Evolutionary conservation across 2,113 vertebrate species (phyloP), one percentile per base, ranked within the genome.

Genomic region (Corvus cornix): DNA sequence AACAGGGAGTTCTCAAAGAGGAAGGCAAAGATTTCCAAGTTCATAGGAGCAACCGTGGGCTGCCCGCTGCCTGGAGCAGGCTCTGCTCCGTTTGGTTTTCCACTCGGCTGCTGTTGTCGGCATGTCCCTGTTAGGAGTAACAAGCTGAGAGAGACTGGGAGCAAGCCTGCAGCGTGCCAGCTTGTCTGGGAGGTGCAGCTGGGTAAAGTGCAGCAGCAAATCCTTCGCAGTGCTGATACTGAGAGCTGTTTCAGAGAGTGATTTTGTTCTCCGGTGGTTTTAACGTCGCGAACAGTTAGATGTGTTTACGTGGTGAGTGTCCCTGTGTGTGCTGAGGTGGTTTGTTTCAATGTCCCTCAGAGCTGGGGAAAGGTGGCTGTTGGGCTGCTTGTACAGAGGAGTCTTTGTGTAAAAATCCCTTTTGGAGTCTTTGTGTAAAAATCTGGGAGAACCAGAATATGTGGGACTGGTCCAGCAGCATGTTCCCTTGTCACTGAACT

Each of bases 101-200:
- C 0, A 2, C 68, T 81, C 0, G 0, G 27, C 48, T 84, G 60
- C 53, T 83, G 51, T 84, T 13, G 10, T 59, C 0, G 0, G 33
- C 2, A 0, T 8, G 5, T 62, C 46, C 44, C 33, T 5, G 6
- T 83, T 66, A 13, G 5, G 13, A 43, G 66, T 31, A 77, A 35
- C 0, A 21, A 93, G 72, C 83, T 83, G 93, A 76, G 48, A 51
- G 92, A 53, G 74, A 13, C 75, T 90, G 89, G 55, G 39, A 85
- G 78, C 27, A n/a, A 79, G 80, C 73, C 91, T 95, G 81, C 31
- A 82, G 49, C 0, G 0, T 72, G 66, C 75, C 53, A 55, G 62
- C 30, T 87, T 0, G 6, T 51, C 77, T 58, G 55, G 75, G 75
- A 83, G 46, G 68, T 58, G 49, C 52, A 90, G 63, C 66, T 92